Evolutionary conservation across 2,888 invertebrate genomes (phyloP).

Genomic region (Sarcophaga carnaria): DNA sequence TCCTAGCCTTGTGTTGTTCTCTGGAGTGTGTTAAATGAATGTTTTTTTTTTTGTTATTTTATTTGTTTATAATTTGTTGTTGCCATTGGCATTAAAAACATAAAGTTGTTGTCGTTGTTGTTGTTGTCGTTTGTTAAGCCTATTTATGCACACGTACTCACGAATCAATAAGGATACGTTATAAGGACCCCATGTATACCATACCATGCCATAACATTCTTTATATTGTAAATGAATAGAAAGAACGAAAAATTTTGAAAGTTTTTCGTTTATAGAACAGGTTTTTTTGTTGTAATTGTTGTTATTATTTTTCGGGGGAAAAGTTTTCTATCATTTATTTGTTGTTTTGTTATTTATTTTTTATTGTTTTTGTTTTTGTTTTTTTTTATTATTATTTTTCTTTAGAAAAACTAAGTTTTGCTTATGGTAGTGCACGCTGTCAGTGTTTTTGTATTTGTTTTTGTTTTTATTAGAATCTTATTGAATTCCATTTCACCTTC

Average conservation of each 20-base stretch:
- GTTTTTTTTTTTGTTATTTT: background rate
- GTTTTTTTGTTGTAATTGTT: background rate
- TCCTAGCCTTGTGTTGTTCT: background rate
- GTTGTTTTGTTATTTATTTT: conserved; percentile 14
- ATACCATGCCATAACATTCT: background rate
- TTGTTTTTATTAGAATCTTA: conserved; percentile 32
- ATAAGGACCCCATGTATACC: background rate
- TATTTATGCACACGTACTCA: background rate
- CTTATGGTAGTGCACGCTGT: background rate
- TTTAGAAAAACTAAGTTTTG: background rate
- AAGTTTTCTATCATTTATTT: conserved; percentile 5
- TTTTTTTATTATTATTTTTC: background rate
- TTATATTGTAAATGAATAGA: conserved; percentile 14
- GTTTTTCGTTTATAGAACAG: background rate
- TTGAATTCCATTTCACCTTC: background rate
- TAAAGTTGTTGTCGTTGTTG: background rate
- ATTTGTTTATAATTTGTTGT: conserved; percentile 2
- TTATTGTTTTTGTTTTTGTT: background rate
- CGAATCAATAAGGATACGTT: background rate
- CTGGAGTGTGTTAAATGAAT: background rate
- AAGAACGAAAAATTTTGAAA: conserved; percentile 1
- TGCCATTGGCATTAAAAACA: background rate
- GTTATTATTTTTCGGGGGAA: background rate
- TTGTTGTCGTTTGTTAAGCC: conserved; percentile 6
- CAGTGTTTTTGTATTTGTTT: conserved; percentile 9